phyloP scores from a whole-genome alignment of 2,113 vertebrate species.

The Alouatta palliata region DNA sequence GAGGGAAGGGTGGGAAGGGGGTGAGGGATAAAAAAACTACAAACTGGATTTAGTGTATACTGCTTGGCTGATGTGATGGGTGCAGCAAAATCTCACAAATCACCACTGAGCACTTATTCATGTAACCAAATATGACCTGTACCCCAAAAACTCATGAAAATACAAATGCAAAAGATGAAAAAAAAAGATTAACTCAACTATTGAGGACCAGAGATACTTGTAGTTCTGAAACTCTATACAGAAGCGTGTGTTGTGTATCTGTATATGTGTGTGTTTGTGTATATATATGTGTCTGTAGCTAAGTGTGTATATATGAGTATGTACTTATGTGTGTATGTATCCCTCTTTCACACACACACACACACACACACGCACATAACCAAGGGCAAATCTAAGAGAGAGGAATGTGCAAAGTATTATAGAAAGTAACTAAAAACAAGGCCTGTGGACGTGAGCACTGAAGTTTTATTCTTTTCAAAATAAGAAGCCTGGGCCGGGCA shows the following conservation, averaged over 20 bases:
- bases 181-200: background rate
- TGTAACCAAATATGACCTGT: too few species aligned
- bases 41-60: too few species aligned
- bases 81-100: too few species aligned
- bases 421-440: background rate
- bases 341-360: background rate
- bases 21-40: too few species aligned
- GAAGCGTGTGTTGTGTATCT: background rate
- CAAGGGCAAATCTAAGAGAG: background rate
- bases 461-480: background rate
- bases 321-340: background rate
- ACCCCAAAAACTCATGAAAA: too few species aligned
- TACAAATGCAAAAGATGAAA: too few species aligned
- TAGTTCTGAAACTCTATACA: background rate
- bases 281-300: background rate
- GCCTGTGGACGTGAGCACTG: accelerated
- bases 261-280: background rate
- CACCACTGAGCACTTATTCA: too few species aligned
- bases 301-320: background rate
- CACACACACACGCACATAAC: background rate
- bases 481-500: too few species aligned
- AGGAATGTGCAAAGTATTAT: background rate
- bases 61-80: too few species aligned
- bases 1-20: too few species aligned
- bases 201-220: background rate